A percentile compares a stretch with the other conserved stretches of the same genome.
phyloP scores from a whole-genome alignment of 1,140 invertebrate species.

The Coenobita brevimanus region DNA sequence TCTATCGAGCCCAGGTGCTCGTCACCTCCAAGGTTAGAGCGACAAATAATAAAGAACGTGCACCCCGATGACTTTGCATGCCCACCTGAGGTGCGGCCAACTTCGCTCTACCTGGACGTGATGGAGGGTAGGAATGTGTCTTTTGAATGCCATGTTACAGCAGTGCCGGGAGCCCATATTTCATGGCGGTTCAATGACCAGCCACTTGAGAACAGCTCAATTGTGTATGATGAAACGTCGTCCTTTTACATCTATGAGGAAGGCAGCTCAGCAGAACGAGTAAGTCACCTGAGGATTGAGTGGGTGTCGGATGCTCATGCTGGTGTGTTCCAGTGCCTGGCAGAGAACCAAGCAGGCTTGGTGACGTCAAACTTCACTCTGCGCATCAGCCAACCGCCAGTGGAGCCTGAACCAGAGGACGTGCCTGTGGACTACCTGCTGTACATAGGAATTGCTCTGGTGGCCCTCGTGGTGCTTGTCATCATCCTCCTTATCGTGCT shows the following conservation, averaged over 20 bases:
- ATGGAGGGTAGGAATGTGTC: slow-evolving; percentile 70
- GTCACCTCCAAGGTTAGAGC: slow-evolving; percentile 74
- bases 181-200: slow-evolving; percentile 92
- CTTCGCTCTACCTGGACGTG: slow-evolving; percentile 72
- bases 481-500: slow-evolving; percentile 64
- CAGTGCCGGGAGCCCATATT: slow-evolving; percentile 85
- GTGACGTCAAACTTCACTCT: slow-evolving; percentile 94
- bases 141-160: slow-evolving; percentile 78
- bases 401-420: slow-evolving; percentile 42
- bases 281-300: slow-evolving; percentile 86
- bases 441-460: slow-evolving; percentile 65
- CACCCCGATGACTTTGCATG: slow-evolving; percentile 90
- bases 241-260: slow-evolving; percentile 76
- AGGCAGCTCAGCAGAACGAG: slow-evolving; percentile 83
- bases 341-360: slow-evolving; percentile 92
- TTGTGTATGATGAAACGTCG: slow-evolving; percentile 72
- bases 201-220: slow-evolving; percentile 84
- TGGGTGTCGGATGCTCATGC: slow-evolving; percentile 91
- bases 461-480: slow-evolving; percentile 61
- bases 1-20: slow-evolving; percentile 84
- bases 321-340: slow-evolving; percentile 91
- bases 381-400: slow-evolving; percentile 80
- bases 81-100: slow-evolving; percentile 83
- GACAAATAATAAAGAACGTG: slow-evolving; percentile 81
- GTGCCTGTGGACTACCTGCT: slow-evolving; percentile 58